Base-by-base conservation (phyloP, 2,888 invertebrate genomes). In the Drosophila eohydei region DNA sequence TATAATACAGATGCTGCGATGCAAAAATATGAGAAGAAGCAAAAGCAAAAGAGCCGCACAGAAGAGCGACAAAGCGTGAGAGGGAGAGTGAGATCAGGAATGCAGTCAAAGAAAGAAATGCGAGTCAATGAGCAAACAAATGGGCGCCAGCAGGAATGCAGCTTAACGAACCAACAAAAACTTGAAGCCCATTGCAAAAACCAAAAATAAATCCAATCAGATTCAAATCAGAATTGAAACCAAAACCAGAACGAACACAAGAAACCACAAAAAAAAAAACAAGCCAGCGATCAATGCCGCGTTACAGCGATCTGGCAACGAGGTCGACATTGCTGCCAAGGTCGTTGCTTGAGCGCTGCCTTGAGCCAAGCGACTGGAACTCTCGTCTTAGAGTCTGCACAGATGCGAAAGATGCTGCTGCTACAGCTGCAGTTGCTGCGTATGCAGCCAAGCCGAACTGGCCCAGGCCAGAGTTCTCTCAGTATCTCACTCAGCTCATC, bases 121-220 rank as follows among this genome's bases (percentile, higher is more conserved):
- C 76, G 74, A 89, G 80, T 78, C 72, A 74, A 83, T 71, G 72
- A 80, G 73, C 71, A 86, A 71, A 66, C 87, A 72, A 89, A 89
- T 83, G 74, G 74, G 73, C 74, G 61, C 50, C 74, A 36, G 77
- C 69, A 88, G 81, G 87, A 88, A 88, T 88, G 86, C 74, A 48
- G 56, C 64, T 65, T 57, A 58, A 71, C 58, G 64, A 74, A 56
- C 40, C 59, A 34, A 55, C 56, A 26, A 58, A 54, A 64, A 58
- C 2, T 2, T 48, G 28, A 48, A 30, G 9, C 8, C 16, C 38
- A 58, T 38, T 30, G 16, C 28, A 28, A 28, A 38, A 38, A 28
- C 21, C 51, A 56, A 57, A 50, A 69, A 64, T 9, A 28, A 46
- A 65, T 21, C 28, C 44, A 32, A 56, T 71, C 46, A 34, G 36